These are phyloP conservation scores for Lysiphlebus fabarum DNA, from an alignment of 1,140 invertebrate species.

Conservation along the genomic window DNA sequence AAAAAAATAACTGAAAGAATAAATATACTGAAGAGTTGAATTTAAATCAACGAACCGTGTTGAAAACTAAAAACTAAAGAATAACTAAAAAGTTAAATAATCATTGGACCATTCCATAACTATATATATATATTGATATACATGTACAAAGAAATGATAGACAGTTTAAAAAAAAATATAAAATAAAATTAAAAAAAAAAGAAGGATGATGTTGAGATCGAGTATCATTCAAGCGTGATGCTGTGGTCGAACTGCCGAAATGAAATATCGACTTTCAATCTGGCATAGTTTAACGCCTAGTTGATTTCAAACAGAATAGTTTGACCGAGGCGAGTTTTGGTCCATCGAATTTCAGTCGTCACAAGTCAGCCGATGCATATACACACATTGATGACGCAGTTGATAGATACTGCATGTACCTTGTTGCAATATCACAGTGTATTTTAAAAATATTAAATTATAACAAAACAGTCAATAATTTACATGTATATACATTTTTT, in stretches of 20 bases:
- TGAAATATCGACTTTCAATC: slow-evolving; percentile 29
- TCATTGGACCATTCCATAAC: no score
- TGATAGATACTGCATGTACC: slow-evolving; percentile 17
- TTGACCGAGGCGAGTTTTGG: slow-evolving; percentile 10
- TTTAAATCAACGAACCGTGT: no score
- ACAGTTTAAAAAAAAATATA: no score
- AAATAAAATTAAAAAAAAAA: not conserved
- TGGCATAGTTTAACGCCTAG: slow-evolving; percentile 26
- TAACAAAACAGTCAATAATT: no score
- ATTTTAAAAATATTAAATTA: not conserved
- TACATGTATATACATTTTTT: no score
- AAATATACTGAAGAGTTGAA: no score
- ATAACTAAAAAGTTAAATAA: no score
- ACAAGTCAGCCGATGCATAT: slow-evolving; percentile 1
- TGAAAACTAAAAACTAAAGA: no score
- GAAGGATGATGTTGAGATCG: slow-evolving; percentile 13
- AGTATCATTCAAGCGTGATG: slow-evolving; percentile 7
- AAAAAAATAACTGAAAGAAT: no score
- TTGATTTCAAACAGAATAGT: slow-evolving; percentile 26
- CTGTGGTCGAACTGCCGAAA: slow-evolving; percentile 16
- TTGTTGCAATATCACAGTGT: not conserved
- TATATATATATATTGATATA: no score
- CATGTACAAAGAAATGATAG: no score
- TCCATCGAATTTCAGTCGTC: slow-evolving; percentile 17
- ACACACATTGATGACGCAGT: slow-evolving; percentile 10